phyloP scores from a whole-genome alignment of 2,113 vertebrate genomes.

The Heliornis fulica region DNA sequence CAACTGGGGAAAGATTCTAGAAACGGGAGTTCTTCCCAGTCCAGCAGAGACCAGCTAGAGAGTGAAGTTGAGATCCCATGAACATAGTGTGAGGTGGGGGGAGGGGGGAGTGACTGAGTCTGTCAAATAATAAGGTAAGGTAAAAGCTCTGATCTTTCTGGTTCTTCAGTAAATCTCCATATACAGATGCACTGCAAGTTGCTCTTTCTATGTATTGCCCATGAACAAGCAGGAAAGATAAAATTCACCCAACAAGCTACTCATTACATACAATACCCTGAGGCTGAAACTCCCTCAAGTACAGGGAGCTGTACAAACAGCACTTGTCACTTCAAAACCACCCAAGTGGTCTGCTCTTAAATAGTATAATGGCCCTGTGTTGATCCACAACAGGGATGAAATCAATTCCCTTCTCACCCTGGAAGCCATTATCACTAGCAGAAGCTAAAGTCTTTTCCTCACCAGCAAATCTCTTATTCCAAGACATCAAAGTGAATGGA shows the following conservation, averaged over 20 bases:
- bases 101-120: neutral
- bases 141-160: neutral
- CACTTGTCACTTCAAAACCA: neutral
- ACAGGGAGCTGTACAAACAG: neutral
- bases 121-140: neutral
- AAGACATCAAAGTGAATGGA: neutral
- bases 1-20: neutral
- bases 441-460: neutral
- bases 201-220: neutral
- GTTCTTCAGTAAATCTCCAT: neutral
- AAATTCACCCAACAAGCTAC: neutral
- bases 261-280: neutral
- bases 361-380: neutral
- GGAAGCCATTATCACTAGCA: neutral
- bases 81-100: neutral
- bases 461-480: neutral
- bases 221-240: neutral
- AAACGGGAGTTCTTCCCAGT: neutral
- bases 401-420: neutral
- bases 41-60: neutral
- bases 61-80: neutral
- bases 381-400: neutral
- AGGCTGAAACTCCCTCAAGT: neutral
- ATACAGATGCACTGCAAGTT: accelerated
- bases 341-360: neutral